phyloP scores from a whole-genome alignment of 2,888 invertebrate species.

The Scaptomyza parva region DNA sequence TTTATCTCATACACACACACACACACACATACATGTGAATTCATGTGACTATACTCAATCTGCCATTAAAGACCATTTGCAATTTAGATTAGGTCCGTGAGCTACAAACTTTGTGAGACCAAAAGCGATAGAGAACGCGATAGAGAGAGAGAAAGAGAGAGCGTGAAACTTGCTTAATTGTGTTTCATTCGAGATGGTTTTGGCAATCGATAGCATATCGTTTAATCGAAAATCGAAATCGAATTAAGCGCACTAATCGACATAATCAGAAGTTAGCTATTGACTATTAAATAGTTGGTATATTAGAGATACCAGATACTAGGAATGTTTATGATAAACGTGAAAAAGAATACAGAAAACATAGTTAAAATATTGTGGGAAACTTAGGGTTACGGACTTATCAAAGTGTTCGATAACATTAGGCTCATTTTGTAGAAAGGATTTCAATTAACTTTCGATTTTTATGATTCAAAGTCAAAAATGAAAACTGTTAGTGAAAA shows the following conservation, averaged over 20 bases:
- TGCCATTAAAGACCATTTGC: constrained; percentile 57
- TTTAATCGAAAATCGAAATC: constrained; percentile 16
- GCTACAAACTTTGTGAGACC: constrained; percentile 31
- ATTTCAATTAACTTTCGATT: no score
- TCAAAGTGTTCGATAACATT: no score
- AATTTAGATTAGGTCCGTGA: constrained; percentile 58
- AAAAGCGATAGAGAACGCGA: background rate
- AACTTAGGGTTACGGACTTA: no score
- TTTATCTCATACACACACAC: constrained; percentile 2
- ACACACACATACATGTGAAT: constrained; percentile 13
- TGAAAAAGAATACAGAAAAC: no score
- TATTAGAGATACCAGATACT: no score
- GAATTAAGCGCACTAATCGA: background rate
- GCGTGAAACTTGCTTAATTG: constrained; percentile 24
- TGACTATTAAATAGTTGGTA: background rate
- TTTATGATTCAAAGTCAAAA: no score
- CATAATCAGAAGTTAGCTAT: background rate
- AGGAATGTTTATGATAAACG: no score
- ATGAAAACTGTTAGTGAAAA: no score
- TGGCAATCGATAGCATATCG: constrained; percentile 20
- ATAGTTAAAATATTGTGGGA: no score
- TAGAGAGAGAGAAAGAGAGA: background rate
- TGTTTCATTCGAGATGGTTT: constrained; percentile 16
- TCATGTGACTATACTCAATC: constrained; percentile 40
- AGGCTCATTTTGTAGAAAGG: no score